These are phyloP conservation scores for Helicoverpa assulta DNA, from an alignment of 2,888 invertebrate species.

Conservation along the genomic window DNA sequence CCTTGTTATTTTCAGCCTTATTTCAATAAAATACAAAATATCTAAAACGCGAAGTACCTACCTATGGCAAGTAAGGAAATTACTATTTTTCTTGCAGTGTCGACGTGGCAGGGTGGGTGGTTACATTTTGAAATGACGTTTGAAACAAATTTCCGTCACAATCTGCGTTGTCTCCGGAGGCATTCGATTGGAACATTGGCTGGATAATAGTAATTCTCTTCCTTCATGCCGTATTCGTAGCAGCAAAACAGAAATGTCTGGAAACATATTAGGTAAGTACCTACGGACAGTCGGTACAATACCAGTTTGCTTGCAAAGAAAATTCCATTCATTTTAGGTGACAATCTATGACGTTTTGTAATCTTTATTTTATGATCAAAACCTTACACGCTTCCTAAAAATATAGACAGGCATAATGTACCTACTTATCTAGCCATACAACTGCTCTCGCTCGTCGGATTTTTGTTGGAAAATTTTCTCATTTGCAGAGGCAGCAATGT, in stretches of 20 bases:
- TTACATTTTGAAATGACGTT: slow-evolving; percentile 85
- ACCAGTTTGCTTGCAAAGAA: no score
- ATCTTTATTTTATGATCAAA: no score
- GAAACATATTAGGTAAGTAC: background rate
- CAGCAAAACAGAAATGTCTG: slow-evolving; percentile 52
- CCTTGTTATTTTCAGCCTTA: background rate
- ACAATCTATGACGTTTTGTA: no score
- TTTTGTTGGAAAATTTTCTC: slow-evolving; percentile 15
- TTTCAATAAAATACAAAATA: background rate
- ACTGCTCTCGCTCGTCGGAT: background rate
- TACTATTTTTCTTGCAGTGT: slow-evolving; percentile 76
- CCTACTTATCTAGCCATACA: background rate
- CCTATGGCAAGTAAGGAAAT: slow-evolving; percentile 75
- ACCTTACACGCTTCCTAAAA: no score
- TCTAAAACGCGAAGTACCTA: background rate
- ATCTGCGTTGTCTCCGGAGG: slow-evolving; percentile 75
- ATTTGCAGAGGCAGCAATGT: slow-evolving; percentile 10
- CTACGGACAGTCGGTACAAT: background rate
- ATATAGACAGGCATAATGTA: background rate
- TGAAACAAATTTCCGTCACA: slow-evolving; percentile 86
- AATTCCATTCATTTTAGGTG: no score
- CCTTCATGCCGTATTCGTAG: slow-evolving; percentile 77
- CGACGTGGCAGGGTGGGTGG: slow-evolving; percentile 61
- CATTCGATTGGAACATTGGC: slow-evolving; percentile 87
- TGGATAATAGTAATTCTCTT: slow-evolving; percentile 83